Conservation (phyloP, 2,113 vertebrate species). For the Cynopterus brachyotis region DNA sequence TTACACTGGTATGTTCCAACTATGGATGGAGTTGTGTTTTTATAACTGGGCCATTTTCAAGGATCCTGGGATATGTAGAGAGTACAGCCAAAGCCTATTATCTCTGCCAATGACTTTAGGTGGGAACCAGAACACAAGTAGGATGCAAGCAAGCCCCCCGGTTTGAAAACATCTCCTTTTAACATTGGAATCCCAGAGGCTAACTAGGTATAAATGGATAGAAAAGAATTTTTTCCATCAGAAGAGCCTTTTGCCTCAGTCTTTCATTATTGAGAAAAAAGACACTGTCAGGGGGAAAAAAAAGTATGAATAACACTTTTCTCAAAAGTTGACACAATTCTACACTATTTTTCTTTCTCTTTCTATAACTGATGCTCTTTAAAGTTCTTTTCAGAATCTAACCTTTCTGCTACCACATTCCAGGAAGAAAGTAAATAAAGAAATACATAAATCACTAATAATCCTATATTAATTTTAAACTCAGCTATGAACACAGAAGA, state of each 20-base stretch:
- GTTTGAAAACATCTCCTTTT: neutral
- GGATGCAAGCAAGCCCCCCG: neutral
- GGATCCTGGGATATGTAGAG: neutral
- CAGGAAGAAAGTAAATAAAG: constrained; percentile 66
- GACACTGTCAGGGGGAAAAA: neutral
- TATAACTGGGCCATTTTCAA: neutral
- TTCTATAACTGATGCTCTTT: neutral
- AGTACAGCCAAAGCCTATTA: neutral
- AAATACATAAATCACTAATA: constrained; percentile 11
- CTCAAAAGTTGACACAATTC: neutral
- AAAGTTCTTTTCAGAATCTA: neutral
- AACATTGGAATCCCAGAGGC: neutral
- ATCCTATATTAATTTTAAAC: constrained; percentile 17
- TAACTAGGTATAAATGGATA: neutral
- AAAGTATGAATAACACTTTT: neutral
- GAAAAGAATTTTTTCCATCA: neutral
- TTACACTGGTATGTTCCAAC: neutral
- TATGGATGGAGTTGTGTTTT: neutral
- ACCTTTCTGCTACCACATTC: neutral
- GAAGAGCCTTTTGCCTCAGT: neutral
- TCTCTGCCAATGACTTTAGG: neutral
- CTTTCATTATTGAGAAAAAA: neutral
- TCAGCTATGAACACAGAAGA: neutral
- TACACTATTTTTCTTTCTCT: neutral
- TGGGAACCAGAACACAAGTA: neutral